Evolutionary conservation across 2,888 invertebrate species (phyloP).

Genomic region (Leucophora obtusa): DNA sequence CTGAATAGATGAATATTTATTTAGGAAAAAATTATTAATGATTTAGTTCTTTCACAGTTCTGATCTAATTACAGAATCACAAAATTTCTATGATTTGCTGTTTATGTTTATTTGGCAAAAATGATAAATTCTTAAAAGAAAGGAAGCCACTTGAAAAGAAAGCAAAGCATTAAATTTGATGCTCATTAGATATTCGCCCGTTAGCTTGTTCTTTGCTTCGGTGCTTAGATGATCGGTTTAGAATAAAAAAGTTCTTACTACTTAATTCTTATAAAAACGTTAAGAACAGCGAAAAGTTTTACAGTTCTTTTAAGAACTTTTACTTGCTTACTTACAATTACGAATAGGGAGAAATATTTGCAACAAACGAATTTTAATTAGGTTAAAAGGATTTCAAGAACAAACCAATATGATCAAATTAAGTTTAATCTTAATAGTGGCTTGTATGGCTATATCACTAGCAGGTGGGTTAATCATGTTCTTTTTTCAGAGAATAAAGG

Average conservation of each 20-base stretch:
- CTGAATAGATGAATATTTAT: no score
- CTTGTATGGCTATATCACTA: constrained; percentile 63
- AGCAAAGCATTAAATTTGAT: constrained; percentile 25
- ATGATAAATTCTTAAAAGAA: constrained; percentile 18
- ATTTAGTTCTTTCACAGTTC: neutral
- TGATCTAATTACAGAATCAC: neutral
- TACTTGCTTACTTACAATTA: constrained; percentile 37
- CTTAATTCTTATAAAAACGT: constrained; percentile 53
- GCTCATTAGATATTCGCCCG: constrained; percentile 53
- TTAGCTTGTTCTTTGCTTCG: constrained; percentile 47
- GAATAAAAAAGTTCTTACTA: constrained; percentile 12
- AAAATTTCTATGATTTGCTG: neutral
- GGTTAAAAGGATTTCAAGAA: constrained; percentile 18
- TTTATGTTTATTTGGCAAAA: neutral
- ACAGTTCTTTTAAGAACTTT: constrained; percentile 42
- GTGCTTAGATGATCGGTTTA: neutral
- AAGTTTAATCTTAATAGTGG: constrained; percentile 28
- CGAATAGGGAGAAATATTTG: neutral
- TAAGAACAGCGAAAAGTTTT: constrained; percentile 16
- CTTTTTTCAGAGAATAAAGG: neutral
- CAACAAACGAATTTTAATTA: neutral
- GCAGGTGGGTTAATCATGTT: constrained; percentile 66
- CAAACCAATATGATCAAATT: constrained; percentile 38
- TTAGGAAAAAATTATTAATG: no score
- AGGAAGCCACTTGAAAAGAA: constrained; percentile 41